Conservation (phyloP, 2,113 vertebrate genomes). For the Crotalus tigris region DNA sequence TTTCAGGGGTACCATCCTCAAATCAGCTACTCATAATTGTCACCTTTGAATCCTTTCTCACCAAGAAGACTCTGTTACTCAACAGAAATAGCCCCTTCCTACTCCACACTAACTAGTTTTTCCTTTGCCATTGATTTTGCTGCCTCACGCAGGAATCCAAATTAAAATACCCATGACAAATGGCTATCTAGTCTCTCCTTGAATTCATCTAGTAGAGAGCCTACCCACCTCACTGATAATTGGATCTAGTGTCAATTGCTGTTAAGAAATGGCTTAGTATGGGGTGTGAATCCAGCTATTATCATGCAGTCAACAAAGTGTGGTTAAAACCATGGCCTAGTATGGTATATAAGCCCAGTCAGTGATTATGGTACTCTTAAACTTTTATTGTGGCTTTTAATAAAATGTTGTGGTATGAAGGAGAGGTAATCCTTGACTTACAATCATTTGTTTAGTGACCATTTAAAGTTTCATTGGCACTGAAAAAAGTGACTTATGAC, state of each 20-base stretch:
- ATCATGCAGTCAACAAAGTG: neutral
- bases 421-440: neutral
- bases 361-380: neutral
- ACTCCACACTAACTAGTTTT: neutral
- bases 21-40: neutral
- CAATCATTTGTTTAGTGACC: neutral
- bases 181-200: neutral
- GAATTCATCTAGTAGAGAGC: neutral
- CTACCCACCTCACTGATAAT: neutral
- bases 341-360: neutral
- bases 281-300: neutral
- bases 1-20: neutral
- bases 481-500: neutral
- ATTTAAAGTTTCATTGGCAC: neutral
- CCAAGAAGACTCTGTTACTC: neutral
- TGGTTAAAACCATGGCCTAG: neutral
- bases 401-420: neutral
- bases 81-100: neutral
- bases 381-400: neutral
- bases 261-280: neutral
- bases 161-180: neutral
- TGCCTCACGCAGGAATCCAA: neutral
- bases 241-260: neutral
- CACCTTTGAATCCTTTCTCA: neutral
- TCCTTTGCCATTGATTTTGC: neutral